Conservation (phyloP, 2,113 vertebrate genomes). For the Origma solitaria region DNA sequence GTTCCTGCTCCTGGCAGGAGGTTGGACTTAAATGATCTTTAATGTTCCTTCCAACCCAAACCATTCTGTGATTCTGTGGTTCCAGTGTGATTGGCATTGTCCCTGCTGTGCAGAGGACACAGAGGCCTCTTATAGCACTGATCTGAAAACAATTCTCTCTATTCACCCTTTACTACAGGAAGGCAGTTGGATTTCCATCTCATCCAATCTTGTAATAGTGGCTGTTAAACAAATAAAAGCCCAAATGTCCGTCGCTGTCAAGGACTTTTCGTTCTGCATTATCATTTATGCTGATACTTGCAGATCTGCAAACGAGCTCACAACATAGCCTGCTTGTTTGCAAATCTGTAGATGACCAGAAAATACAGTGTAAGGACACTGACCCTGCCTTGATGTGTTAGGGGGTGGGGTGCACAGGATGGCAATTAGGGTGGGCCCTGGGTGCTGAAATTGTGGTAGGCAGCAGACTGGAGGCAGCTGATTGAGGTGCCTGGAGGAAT, state of each 20-base stretch:
- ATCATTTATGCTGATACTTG: constrained; percentile 56
- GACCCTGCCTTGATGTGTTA: neutral
- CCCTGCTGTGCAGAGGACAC: neutral
- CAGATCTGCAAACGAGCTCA: constrained; percentile 28
- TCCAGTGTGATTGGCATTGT: accelerated
- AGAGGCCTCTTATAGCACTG: accelerated
- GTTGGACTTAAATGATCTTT: neutral
- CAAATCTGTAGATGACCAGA: neutral
- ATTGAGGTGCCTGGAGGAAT: neutral
- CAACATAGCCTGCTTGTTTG: neutral
- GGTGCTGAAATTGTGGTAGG: neutral
- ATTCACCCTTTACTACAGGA: neutral
- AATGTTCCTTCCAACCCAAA: neutral
- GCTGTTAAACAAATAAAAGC: neutral
- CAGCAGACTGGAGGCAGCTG: neutral
- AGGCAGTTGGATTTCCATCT: neutral
- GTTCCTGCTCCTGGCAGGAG: neutral
- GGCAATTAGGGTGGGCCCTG: neutral
- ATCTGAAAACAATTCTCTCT: neutral
- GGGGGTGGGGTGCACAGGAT: neutral
- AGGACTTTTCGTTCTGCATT: constrained; percentile 49
- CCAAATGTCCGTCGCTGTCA: neutral
- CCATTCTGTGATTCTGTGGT: neutral
- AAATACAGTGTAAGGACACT: neutral
- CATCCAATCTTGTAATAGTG: neutral